These are phyloP conservation scores for Garra rufa DNA, from an alignment of 2,113 vertebrate species.

Conservation along the genomic window DNA sequence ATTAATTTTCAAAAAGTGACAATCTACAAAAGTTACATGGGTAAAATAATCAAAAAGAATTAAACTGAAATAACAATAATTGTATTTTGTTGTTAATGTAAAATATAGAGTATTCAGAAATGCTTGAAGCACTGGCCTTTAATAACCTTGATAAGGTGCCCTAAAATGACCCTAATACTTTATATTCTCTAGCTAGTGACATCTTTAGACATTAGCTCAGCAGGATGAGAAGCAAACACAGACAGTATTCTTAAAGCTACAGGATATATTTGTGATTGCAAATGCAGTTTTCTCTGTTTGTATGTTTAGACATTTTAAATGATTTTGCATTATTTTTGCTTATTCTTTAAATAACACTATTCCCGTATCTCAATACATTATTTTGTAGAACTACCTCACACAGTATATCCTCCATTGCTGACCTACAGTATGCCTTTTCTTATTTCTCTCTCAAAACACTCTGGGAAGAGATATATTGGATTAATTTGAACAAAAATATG, in stretches of 20 bases:
- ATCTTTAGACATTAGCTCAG: constrained; percentile 11
- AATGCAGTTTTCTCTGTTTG: neutral
- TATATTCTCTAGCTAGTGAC: neutral
- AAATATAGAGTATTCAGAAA: neutral
- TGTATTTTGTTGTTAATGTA: neutral
- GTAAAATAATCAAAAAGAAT: neutral
- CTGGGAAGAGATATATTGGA: constrained; percentile 17
- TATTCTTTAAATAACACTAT: neutral
- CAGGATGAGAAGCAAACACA: neutral
- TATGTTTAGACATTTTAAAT: neutral
- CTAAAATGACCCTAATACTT: neutral
- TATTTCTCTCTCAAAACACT: constrained; percentile 5
- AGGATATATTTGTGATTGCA: neutral
- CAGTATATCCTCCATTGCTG: neutral
- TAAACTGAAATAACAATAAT: neutral
- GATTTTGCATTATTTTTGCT: neutral
- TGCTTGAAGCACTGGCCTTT: neutral
- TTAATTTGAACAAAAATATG: neutral
- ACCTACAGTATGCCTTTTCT: constrained; percentile 14
- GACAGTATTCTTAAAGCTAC: neutral
- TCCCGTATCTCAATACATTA: neutral
- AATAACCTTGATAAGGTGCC: neutral
- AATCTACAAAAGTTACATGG: neutral
- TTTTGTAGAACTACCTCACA: neutral
- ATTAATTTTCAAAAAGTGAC: neutral